Conservation (phyloP, 2,797 vertebrate genomes). For the Chanos chanos region DNA sequence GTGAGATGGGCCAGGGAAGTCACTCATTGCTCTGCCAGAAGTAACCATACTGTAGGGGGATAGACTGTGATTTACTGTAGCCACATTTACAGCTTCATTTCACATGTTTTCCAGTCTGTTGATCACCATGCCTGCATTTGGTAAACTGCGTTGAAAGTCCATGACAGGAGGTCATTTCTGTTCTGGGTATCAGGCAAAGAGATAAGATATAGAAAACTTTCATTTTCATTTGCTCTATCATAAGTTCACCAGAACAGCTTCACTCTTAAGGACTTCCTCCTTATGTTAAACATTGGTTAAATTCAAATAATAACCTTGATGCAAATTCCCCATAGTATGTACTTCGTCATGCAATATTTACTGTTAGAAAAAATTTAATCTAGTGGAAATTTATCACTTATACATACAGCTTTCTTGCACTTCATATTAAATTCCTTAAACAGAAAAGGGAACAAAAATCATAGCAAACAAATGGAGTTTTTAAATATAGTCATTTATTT, state of each 20-base stretch:
- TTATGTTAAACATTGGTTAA: no score
- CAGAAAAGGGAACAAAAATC: background rate
- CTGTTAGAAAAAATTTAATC: no score
- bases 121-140: background rate
- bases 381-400: no score
- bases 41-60: constrained; percentile 10
- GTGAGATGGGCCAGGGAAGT: constrained; percentile 1
- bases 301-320: no score
- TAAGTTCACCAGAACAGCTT: no score
- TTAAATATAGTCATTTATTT: constrained; percentile 32
- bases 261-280: no score
- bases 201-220: no score
- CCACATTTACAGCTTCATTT: background rate
- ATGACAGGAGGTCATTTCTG: background rate
- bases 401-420: no score
- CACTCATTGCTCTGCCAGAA: constrained; percentile 4
- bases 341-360: no score
- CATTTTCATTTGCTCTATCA: no score
- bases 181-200: no score
- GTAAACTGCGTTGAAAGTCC: background rate
- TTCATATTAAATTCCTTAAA: background rate
- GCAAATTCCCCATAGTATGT: no score
- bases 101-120: constrained; percentile 6
- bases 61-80: background rate
- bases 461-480: constrained; percentile 1